Evolutionary conservation across 2,888 invertebrate genomes (phyloP), one percentile per base, ranked within the genome.

Genomic region (Phyllotreta cruciferae): DNA sequence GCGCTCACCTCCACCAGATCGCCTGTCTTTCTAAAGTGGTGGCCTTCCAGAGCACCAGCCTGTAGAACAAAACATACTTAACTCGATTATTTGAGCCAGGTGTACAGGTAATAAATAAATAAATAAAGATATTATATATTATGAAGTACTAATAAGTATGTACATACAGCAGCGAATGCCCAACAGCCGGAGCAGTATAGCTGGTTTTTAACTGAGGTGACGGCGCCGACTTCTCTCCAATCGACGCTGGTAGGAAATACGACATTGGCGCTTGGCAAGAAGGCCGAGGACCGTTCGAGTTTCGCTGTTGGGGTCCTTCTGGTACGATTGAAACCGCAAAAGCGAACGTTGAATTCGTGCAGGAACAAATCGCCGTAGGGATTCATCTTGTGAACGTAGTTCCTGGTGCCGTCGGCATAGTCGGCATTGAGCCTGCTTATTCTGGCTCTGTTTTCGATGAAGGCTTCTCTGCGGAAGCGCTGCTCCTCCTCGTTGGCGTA

Each of bases 21-120:
- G 5, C 84, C 84, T 11, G 82, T 83, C 78, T 85, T 84, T 10
- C 83, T 77, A 74, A 81, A 85, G 69, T 82, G 78, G 62, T 85
- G 85, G 7, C 84, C 85, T 77, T 86, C 86, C 13, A 86, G 71
- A 6, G 86, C 81, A 10, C 85, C 88, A 62, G 86, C 86, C 86
- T 87, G 66, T 37, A 73, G 73, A 62, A 56, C 42, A 37, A 38
- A n/a, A n/a, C n/a, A n/a, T n/a, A n/a, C n/a, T n/a, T n/a, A n/a
- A n/a, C n/a, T n/a, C n/a, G n/a, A n/a, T n/a, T n/a, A n/a, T n/a
- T n/a, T n/a, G n/a, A n/a, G n/a, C n/a, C n/a, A n/a, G n/a, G n/a
- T n/a, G n/a, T n/a, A n/a, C n/a, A n/a, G n/a, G n/a, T 14, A 39
- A 37, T 9, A 24, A 6, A 11, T 35, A 14, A 44, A 13, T 11